Evolutionary conservation across 2,888 invertebrate genomes (phyloP).

Genomic region (Helicoverpa assulta): DNA sequence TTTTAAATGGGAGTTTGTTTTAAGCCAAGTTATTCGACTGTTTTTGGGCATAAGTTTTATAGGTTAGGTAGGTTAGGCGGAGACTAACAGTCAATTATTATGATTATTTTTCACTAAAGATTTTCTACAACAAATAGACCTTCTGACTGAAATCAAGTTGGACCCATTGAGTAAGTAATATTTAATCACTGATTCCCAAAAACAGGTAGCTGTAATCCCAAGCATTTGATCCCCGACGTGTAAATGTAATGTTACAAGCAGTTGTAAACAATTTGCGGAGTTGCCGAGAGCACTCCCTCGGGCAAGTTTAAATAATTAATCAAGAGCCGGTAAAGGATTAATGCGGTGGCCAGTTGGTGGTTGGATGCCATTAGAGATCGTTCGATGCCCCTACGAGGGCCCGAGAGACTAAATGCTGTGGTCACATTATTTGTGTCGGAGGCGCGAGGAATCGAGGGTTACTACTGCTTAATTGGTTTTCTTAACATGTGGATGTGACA

Average conservation of each 20-base stretch:
- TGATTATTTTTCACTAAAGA: not conserved
- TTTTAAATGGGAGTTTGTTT: conserved; percentile 19
- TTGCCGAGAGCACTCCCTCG: conserved; percentile 72
- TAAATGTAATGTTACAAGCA: conserved; percentile 66
- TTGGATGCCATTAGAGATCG: conserved; percentile 88
- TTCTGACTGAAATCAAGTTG: not conserved
- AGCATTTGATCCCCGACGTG: conserved; percentile 45
- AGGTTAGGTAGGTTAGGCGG: not conserved
- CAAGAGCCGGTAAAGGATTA: conserved; percentile 89
- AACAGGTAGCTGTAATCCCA: conserved; percentile 43
- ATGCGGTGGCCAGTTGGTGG: conserved; percentile 89
- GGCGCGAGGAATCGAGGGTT: conserved; percentile 69
- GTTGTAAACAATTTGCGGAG: conserved; percentile 83
- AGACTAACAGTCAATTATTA: not conserved
- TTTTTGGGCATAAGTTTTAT: too few relatives aligned
- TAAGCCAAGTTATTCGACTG: not conserved
- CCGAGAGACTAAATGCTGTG: conserved; percentile 82
- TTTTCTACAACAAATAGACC: not conserved
- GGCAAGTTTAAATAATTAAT: conserved; percentile 89
- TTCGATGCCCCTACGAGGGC: conserved; percentile 79
- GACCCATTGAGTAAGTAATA: not conserved
- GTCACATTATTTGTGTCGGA: conserved; percentile 83
- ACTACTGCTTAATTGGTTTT: conserved; percentile 67
- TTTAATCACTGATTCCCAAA: conserved; percentile 7
- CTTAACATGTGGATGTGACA: conserved; percentile 62